phyloP scores from a whole-genome alignment of 1,140 invertebrate species.

The Diorhabda carinulata region DNA sequence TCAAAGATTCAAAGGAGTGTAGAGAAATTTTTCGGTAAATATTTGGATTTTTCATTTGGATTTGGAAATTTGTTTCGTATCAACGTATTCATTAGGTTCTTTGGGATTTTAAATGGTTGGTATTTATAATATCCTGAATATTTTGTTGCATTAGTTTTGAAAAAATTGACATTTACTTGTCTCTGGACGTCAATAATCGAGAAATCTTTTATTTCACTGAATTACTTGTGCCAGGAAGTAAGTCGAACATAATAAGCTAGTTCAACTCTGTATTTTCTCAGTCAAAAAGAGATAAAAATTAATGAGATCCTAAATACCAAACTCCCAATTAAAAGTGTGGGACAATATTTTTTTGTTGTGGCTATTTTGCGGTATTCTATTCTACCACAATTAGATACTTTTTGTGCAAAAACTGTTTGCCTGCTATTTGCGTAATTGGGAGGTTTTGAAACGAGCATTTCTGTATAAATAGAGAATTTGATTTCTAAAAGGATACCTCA shows the following conservation, averaged over 20 bases:
- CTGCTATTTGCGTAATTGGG: background rate
- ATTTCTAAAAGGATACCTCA: background rate
- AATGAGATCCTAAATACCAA: constrained; percentile 28
- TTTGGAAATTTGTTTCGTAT: too few relatives aligned
- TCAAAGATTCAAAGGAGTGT: too few relatives aligned
- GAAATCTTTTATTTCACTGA: too few relatives aligned
- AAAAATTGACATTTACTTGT: too few relatives aligned
- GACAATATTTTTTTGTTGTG: constrained; percentile 3
- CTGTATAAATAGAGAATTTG: background rate
- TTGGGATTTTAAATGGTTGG: too few relatives aligned
- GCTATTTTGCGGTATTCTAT: background rate
- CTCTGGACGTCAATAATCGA: too few relatives aligned
- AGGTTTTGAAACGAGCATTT: background rate
- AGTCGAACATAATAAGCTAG: background rate
- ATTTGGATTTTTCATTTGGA: too few relatives aligned
- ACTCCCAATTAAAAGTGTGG: constrained; percentile 27
- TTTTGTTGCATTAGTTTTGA: too few relatives aligned
- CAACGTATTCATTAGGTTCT: too few relatives aligned
- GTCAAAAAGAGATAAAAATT: constrained; percentile 32
- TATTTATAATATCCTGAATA: too few relatives aligned
- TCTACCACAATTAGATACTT: background rate
- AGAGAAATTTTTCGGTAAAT: too few relatives aligned
- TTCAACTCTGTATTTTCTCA: background rate
- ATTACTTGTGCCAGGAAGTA: too few relatives aligned
- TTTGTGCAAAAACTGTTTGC: background rate